Percentiles rank a stretch among this genome's conserved stretches.
phyloP scores from a whole-genome alignment of 2,888 invertebrate genomes.

The Dynastes grantii region DNA sequence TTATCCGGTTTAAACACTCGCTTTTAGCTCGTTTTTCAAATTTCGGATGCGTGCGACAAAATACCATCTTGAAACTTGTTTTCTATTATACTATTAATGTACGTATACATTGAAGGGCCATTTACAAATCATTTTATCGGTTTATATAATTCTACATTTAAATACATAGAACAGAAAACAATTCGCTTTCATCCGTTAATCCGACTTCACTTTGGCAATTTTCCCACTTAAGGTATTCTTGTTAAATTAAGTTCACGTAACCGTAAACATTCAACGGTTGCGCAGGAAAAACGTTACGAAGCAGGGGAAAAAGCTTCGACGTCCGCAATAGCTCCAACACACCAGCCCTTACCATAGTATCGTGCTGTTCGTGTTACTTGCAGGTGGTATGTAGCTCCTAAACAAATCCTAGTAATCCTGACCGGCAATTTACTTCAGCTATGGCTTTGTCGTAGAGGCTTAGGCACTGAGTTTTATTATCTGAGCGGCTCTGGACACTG shows the following conservation, averaged over 20 bases:
- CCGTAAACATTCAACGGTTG: slow-evolving; percentile 46
- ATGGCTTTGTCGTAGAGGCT: slow-evolving; percentile 67
- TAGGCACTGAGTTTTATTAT: slow-evolving; percentile 71
- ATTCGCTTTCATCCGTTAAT: slow-evolving; percentile 10
- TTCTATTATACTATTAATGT: no score
- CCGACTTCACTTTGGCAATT: not conserved
- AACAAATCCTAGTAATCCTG: slow-evolving; percentile 71
- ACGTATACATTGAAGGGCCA: not conserved
- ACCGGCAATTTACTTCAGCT: slow-evolving; percentile 71
- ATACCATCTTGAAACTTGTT: no score
- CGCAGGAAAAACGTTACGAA: slow-evolving; percentile 14
- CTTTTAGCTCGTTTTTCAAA: no score
- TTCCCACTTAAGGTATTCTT: slow-evolving; percentile 44
- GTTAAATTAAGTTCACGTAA: slow-evolving; percentile 49
- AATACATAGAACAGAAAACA: slow-evolving; percentile 3
- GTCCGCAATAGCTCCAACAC: slow-evolving; percentile 18
- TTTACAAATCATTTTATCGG: no score
- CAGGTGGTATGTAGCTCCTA: slow-evolving; percentile 66
- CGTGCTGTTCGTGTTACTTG: slow-evolving; percentile 52
- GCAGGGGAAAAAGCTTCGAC: slow-evolving; percentile 8
- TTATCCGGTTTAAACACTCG: no score
- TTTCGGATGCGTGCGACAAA: no score
- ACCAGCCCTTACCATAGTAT: slow-evolving; percentile 9
- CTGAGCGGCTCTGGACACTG: slow-evolving; percentile 59
- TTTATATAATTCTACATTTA: not conserved